Base-by-base conservation (phyloP, 35 echinoderm and acorn worm species). In the Holothuria glaberrima region DNA sequence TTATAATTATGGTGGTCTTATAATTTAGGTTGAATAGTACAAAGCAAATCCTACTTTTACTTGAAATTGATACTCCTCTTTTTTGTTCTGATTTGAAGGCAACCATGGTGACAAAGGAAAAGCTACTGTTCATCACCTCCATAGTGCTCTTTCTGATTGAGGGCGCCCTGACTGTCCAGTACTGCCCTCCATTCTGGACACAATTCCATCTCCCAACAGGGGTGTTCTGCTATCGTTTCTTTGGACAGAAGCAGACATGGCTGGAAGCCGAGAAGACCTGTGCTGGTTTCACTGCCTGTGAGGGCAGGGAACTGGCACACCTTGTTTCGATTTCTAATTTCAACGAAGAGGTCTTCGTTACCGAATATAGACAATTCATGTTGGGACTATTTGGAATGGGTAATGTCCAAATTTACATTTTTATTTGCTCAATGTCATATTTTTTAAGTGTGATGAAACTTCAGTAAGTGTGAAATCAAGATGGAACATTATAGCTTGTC, bases 111-210 rank as follows among this genome's bases (percentile, higher is more conserved):
- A 59, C 21, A 28, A 67, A 48, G 13, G 54, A 25, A 16, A 87
- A 59, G 50, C 44, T 36, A 6, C 25, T 71, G 9, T 35, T 87
- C 66, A 36, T 70, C 24, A 48, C 44, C 20, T 22, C 62, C 12
- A 19, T 87, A 18, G 41, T 68, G 26, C 33, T 87, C 9, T 33
- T 91, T 0, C 27, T 63, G 0, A 63, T 91, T 38, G 82, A 91
- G 31, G 33, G 30, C 20, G 79, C 68, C 57, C 14, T 80, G 4
- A 88, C 86, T 22, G 67, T 90, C 41, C 88, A 72, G 59, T 95
- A 95, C 79, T 95, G 94, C 79, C 94, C 94, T 26, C 94, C 94
- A 27, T 75, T 89, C 30, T 95, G 94, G 94, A 95, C 94, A 16
- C 94, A 95, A 57, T 95, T 89, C 80, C 90, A 92, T 20, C 86